phyloP scores from a whole-genome alignment of 2,888 invertebrate genomes.

The Caenorhabditis afra region DNA sequence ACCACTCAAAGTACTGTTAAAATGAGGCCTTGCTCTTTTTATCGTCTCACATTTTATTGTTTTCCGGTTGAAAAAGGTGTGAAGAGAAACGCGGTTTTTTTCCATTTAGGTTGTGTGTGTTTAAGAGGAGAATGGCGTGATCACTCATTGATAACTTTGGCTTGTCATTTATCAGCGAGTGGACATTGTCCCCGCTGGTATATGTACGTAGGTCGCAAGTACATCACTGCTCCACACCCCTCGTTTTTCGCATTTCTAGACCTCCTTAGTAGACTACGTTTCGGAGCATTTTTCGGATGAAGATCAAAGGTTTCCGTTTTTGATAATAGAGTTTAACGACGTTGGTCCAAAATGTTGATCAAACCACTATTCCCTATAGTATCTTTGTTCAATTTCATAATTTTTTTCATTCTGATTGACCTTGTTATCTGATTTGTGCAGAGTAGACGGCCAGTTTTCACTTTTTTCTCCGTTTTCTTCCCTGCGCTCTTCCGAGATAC shows the following conservation, averaged over 20 bases:
- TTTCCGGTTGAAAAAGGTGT: slow-evolving; percentile 16
- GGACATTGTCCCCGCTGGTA: slow-evolving; percentile 55
- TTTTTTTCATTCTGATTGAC: too few species aligned
- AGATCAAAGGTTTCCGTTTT: slow-evolving; percentile 15
- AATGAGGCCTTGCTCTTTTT: not conserved
- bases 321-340: too few species aligned
- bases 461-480: too few species aligned
- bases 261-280: slow-evolving; percentile 38
- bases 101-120: not conserved
- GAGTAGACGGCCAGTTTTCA: too few species aligned
- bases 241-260: not conserved
- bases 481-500: too few species aligned
- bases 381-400: too few species aligned
- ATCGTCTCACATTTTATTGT: slow-evolving; percentile 4
- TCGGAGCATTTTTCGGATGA: not conserved
- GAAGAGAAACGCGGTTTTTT: slow-evolving; percentile 31
- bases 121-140: slow-evolving; percentile 46
- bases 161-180: slow-evolving; percentile 44
- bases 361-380: too few species aligned
- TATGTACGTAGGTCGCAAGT: slow-evolving; percentile 56
- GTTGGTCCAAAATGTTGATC: too few species aligned
- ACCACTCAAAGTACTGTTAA: slow-evolving; percentile 21
- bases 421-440: too few species aligned
- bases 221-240: not conserved
- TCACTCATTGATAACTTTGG: slow-evolving; percentile 41